phyloP scores from a whole-genome alignment of 64 coral and sea anemone genomes.

The Montipora efflorescens region DNA sequence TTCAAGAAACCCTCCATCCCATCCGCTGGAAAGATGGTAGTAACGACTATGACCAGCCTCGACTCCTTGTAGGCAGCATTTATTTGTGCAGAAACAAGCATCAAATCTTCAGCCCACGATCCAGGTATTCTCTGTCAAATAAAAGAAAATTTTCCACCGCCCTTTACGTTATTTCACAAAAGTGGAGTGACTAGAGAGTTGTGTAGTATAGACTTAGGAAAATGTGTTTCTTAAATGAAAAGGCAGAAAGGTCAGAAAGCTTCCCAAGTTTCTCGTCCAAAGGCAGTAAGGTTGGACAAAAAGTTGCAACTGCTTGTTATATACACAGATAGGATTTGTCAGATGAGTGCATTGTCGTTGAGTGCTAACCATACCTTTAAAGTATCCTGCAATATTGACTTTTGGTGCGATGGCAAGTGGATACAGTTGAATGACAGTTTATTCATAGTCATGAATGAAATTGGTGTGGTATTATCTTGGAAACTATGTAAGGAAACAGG shows the following conservation, averaged over 20 bases:
- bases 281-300: slow-evolving; percentile 53
- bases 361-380: slow-evolving; percentile 55
- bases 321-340: slow-evolving; percentile 47
- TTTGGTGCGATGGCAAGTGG: slow-evolving; percentile 43
- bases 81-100: background rate
- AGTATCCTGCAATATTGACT: slow-evolving; percentile 18
- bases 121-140: too few relatives aligned
- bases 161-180: slow-evolving; percentile 4
- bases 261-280: slow-evolving; percentile 54
- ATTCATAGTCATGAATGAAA: slow-evolving; percentile 19
- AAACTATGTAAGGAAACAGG: slow-evolving; percentile 66
- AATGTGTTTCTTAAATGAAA: slow-evolving; percentile 16
- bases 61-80: background rate
- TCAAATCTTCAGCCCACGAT: background rate
- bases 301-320: slow-evolving; percentile 15
- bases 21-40: slow-evolving; percentile 16
- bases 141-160: slow-evolving; percentile 10
- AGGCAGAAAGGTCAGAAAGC: background rate
- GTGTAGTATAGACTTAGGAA: slow-evolving; percentile 47
- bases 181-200: slow-evolving; percentile 47
- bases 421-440: slow-evolving; percentile 4
- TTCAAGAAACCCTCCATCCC: background rate
- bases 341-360: slow-evolving; percentile 39
- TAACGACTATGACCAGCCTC: slow-evolving; percentile 11
- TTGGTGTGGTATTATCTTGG: slow-evolving; percentile 28